These are phyloP conservation scores for Allacma fusca DNA, from an alignment of 2,888 invertebrate species.

Conservation along the genomic window DNA sequence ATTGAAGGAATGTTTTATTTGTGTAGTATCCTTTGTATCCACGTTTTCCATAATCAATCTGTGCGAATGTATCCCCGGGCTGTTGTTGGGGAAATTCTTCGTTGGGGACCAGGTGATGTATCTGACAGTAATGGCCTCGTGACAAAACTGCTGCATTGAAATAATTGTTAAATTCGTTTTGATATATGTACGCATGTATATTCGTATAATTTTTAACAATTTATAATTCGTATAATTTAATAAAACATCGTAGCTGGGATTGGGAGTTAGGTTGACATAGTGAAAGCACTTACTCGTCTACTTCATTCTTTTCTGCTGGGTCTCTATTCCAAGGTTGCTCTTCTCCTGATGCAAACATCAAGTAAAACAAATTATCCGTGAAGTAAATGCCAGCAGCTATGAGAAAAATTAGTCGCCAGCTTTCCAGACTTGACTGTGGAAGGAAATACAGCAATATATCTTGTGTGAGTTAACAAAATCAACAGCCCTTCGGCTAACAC, in stretches of 20 bases:
- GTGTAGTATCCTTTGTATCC: too few species aligned
- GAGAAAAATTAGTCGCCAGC: slow-evolving; percentile 57
- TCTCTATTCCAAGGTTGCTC: slow-evolving; percentile 58
- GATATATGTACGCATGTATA: background rate
- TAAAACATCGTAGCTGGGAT: background rate
- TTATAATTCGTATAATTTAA: too few species aligned
- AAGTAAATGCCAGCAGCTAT: slow-evolving; percentile 53
- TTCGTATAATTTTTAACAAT: too few species aligned
- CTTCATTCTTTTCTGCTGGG: slow-evolving; percentile 21
- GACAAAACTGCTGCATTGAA: background rate
- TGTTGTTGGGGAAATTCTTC: background rate
- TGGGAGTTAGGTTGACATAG: background rate
- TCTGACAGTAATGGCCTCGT: background rate
- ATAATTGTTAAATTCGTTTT: background rate
- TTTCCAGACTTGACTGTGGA: slow-evolving; percentile 49
- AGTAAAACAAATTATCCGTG: slow-evolving; percentile 55
- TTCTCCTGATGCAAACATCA: slow-evolving; percentile 55
- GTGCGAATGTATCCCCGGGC: background rate
- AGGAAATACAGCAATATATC: too few species aligned
- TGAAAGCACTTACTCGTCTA: background rate
- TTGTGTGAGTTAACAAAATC: too few species aligned
- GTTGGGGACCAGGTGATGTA: background rate
- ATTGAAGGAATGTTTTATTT: too few species aligned
- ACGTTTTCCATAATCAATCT: background rate
- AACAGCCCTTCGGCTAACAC: too few species aligned